Evolutionary conservation across 1,140 invertebrate genomes (phyloP).

Genomic region (Diprion similis): DNA sequence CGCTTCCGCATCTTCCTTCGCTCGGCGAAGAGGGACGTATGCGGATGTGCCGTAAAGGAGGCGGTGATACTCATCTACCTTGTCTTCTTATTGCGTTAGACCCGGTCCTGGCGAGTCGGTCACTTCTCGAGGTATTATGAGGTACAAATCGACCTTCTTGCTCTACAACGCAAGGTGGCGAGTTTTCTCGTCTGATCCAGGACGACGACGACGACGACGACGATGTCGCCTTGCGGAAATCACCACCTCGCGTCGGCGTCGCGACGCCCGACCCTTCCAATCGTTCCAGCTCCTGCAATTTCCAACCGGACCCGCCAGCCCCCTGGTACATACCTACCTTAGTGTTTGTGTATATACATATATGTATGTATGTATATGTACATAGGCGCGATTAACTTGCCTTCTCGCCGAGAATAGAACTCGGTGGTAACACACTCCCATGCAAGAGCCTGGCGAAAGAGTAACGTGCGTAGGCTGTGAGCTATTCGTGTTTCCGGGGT

Average conservation of each 20-base stretch:
- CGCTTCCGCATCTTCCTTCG: background rate
- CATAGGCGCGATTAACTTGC: no score
- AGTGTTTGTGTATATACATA: no score
- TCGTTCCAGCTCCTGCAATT: no score
- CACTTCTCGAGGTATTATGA: background rate
- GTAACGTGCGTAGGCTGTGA: background rate
- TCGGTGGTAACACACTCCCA: no score
- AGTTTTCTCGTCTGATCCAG: no score
- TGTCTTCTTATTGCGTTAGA: background rate
- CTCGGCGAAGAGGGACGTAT: background rate
- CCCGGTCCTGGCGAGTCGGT: background rate
- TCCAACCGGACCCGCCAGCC: no score
- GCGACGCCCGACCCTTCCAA: no score
- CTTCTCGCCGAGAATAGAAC: background rate
- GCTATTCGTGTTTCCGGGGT: constrained; percentile 2
- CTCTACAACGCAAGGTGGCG: background rate
- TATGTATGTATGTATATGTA: no score
- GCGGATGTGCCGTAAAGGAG: background rate
- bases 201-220: no score
- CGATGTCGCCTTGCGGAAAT: background rate
- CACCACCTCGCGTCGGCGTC: background rate
- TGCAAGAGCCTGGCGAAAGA: background rate
- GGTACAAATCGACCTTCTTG: background rate
- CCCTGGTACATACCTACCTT: no score
- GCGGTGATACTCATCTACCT: background rate